Evolutionary conservation across 2,797 vertebrate genomes (phyloP), one percentile per base, ranked within the genome.

Genomic region (Acanthurus tractus): DNA sequence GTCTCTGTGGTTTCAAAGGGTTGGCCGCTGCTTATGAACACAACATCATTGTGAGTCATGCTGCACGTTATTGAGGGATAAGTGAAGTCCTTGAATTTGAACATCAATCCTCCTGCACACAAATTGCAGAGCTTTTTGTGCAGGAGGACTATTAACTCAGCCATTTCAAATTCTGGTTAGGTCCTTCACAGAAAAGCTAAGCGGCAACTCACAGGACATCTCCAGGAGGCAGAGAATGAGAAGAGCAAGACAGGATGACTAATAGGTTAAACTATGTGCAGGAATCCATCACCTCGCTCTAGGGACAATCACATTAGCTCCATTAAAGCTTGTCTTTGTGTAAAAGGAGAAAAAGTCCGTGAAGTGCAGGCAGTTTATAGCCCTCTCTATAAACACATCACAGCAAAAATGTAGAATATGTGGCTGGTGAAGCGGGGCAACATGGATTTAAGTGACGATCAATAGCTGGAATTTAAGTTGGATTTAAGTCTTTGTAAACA

Each of bases 401-500:
- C 71, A 54, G 85, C 72, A 89, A 91, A 91, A 89, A 93, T 91
- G 83, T 82, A 56, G 78, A 91, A 56, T 83, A 91, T 92, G 89
- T 77, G 85, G 55, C 76, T 76, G 82, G 44, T 70, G 79, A n/a
- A 63, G 84, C 74, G 46, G 76, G 63, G 88, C 82, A 81, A 81
- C 81, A 58, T 67, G 72, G 77, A 74, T 50, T 68, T 83, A 89
- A 91, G 85, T 89, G 88, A 81, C 76, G 83, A 82, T 88, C 83
- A 85, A 76, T 74, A 80, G 79, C 49, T 77, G 71, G 84, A 92
- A 88, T 89, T 84, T 78, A 81, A 56, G 73, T 74, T 20, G 71
- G 88, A 89, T 89, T 91, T 81, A 90, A 81, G 74, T 80, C 88
- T 92, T 67, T 85, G 79, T 93, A 91, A 93, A 93, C 88, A 91